Evolutionary conservation across 2,888 invertebrate genomes (phyloP), one percentile per base, ranked within the genome.

Genomic region (Sinohyriopsis cumingii): DNA sequence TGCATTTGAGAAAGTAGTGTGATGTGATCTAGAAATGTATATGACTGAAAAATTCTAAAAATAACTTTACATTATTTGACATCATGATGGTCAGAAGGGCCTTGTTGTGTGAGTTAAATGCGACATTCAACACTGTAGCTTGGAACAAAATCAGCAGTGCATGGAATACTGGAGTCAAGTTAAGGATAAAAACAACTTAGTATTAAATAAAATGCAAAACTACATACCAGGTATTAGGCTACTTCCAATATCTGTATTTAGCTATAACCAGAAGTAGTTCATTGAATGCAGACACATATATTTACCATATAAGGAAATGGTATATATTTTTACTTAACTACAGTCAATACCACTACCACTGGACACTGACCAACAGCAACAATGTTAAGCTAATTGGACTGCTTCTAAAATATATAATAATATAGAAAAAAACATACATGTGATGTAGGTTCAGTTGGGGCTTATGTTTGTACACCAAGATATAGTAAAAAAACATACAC

Each of bases 81-180:
- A 99, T 97, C 97, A 99, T 98, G 78, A 99, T 99, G 24, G 98
- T 98, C 20, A 99, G 93, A 33, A 99, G 92, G 64, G 98, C 96
- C 90, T 99, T 98, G 90, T 99, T 99, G 89, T 97, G 98, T 0
- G 99, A 98, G 91, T 99, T 99, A 83, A 99, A 97, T 19, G 99
- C 99, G 67, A 99, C 99, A 92, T 99, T 99, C 24, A 99, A 92
- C 18, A 98, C 98, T 59, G 99, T 98, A 33, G 98, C 98, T 94
- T 99, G 96, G 74, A 96, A 87, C 67, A 91, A 74, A 64, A 90
- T 87, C 68, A 91, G 77, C 67, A 88, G 72, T 7, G 88, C 84
- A 76, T 90, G 90, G 6, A 87, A 74, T 59, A 89, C 90, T 89
- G 72, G 9, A 75, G 66, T 45, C 33, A 64, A 64, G 70, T 72